Conservation (phyloP, 2,888 invertebrate species). For the Notodonta ziczac region DNA sequence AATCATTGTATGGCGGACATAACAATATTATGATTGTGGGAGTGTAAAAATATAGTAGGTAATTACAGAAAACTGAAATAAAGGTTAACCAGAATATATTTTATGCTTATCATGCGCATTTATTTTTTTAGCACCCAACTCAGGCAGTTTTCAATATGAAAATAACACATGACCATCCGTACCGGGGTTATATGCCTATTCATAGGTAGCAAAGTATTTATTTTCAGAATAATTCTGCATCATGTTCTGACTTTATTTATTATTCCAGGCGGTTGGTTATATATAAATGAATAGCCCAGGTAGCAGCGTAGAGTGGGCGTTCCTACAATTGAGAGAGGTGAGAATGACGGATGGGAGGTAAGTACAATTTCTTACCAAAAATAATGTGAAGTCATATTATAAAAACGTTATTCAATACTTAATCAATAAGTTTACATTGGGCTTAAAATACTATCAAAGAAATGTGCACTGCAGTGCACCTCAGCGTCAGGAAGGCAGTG, state of each 20-base stretch:
- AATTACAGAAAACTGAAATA: background rate
- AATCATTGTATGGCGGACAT: no score
- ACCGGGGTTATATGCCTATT: background rate
- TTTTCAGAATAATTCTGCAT: slow-evolving; percentile 5
- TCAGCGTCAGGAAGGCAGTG: no score
- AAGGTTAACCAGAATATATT: slow-evolving; percentile 4
- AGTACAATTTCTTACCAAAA: no score
- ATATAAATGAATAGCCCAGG: slow-evolving; percentile 27
- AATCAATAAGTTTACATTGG: no score
- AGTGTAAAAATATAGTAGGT: slow-evolving; percentile 11
- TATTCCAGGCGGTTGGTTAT: slow-evolving; percentile 21
- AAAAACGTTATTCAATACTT: no score
- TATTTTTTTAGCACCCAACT: background rate
- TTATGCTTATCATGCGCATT: background rate
- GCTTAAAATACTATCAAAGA: no score
- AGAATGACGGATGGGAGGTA: slow-evolving; percentile 17
- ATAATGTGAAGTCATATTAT: no score
- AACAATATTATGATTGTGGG: slow-evolving; percentile 4
- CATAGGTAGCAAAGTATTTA: background rate
- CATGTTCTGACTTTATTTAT: slow-evolving; percentile 25
- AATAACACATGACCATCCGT: slow-evolving; percentile 2
- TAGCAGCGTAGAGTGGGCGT: slow-evolving; percentile 26
- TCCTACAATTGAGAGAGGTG: slow-evolving; percentile 17
- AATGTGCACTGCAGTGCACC: no score
- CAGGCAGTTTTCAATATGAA: background rate